Evolutionary conservation across 2,797 vertebrate genomes (phyloP), one percentile per base, ranked within the genome.

Genomic region (Epinephelus malabaricus): DNA sequence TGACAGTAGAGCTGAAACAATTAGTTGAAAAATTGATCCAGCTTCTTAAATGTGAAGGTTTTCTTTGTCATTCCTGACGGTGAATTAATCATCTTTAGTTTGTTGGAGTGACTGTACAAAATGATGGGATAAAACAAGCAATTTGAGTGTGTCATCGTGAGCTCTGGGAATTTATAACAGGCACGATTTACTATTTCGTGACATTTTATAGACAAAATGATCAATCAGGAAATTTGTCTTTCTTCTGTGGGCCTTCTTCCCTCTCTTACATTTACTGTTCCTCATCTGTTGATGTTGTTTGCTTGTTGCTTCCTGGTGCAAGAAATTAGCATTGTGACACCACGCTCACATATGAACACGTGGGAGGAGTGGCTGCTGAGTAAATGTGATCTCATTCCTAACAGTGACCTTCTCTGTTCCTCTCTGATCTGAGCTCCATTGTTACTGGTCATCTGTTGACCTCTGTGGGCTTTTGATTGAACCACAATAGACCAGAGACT

Each of bases 361-460:
- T 76, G 40, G 50, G 76, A 69, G 71, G 63, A 79, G 61, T 34
- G 67, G 30, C 46, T 55, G 73, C 81, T 18, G 47, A 65, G 72
- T 49, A 60, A 69, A 85, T 63, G 66, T 89, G 86, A 91, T 82
- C 76, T 90, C 78, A 88, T 74, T 70, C 63, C 63, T 17, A 50
- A 89, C 91, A 90, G 78, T 43, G 76, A 56, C 73, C 46, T 50
- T 18, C 72, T 79, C 67, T 87, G 86, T 90, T 76, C 78, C 66
- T 59, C 21, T 68, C 74, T 49, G 70, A 72, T 89, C 80, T 81
- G 80, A 88, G 82, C 15, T 23, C 84, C 82, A 88, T 92, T 93
- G 91, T 92, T 86, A 56, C 49, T 19, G 13, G 56, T 82, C 75
- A 50, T 67, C 82, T 49, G 81, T 67, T 69, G 82, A 81, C 81